Base-by-base conservation (phyloP, 2,888 invertebrate genomes). In the Nebria salina region DNA sequence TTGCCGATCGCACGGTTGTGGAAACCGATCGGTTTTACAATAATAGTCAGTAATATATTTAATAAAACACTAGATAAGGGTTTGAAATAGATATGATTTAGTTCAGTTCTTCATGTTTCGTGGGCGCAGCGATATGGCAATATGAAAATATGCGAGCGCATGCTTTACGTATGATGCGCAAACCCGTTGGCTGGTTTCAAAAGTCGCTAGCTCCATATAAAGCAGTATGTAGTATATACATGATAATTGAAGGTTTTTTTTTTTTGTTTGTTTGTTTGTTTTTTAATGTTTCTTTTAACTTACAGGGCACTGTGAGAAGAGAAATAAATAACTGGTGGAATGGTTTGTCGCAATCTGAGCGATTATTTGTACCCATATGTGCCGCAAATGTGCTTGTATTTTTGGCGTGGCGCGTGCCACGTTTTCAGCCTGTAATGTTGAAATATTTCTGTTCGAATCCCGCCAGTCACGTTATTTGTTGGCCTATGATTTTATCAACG, bases 401-500 rank as follows among this genome's bases (percentile, higher is more conserved):
- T 89, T 89, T 92, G 0, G 92, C 95, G 75, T 98, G 98, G 98
- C 91, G 94, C 83, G 88, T 97, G 4, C 95, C 95, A 9, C 86
- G 91, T 13, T 87, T 95, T 42, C 93, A 94, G 81, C 91, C 92
- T 1, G 88, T 91, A 20, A 97, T 98, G 97, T 87, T 94, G 74
- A 94, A 92, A 86, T 97, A 96, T 89, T 98, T 98, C 89, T 93
- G 94, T 86, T 94, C 95, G 77, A 94, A 94, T 89, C 96, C 97
- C 65, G 92, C 93, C 25, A 93, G 94, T 84, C 91, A 95, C 86
- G 91, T 92, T 83, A 90, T 94, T 75, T 97, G 96, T 88, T 91
- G 94, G 89, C 97, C 98, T 3, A 97, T 98, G 97, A 87, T 98
- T 76, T 89, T 98, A 4, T 97, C 97, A n/a, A 95, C 95, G 54